Percentiles rank a stretch among this genome's conserved stretches.
phyloP scores from a whole-genome alignment of 2,113 vertebrate species.

The Gorilla gorilla region DNA sequence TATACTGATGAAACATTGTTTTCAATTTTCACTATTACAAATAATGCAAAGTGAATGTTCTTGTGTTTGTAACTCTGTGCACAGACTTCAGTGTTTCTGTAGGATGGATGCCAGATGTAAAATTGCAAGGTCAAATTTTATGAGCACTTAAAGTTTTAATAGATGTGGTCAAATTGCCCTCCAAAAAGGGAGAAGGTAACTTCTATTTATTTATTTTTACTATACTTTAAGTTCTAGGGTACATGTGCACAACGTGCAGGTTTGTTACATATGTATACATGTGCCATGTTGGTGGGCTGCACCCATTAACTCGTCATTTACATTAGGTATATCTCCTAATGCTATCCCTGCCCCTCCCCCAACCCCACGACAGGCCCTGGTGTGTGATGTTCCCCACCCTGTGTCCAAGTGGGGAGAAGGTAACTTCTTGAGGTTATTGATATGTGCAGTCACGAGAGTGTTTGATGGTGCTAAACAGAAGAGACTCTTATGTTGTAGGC shows the following conservation, averaged over 20 bases:
- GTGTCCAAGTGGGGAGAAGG: not conserved
- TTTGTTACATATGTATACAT: no score
- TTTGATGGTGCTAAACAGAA: not conserved
- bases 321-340: no score
- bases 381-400: no score
- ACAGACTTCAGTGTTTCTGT: not conserved
- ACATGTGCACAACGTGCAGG: no score
- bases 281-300: no score
- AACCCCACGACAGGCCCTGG: no score
- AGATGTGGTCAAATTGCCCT: not conserved
- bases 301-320: no score
- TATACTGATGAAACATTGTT: not conserved
- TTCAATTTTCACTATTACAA: not conserved
- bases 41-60: not conserved
- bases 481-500: not conserved
- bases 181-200: not conserved
- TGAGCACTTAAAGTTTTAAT: not conserved
- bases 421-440: not conserved
- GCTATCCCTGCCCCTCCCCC: no score
- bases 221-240: no score
- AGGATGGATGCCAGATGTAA: not conserved
- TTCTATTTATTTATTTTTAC: not conserved
- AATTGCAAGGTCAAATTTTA: not conserved
- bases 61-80: not conserved
- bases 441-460: not conserved